phyloP scores from a whole-genome alignment of 2,888 invertebrate genomes.

The Venusia cambrica region DNA sequence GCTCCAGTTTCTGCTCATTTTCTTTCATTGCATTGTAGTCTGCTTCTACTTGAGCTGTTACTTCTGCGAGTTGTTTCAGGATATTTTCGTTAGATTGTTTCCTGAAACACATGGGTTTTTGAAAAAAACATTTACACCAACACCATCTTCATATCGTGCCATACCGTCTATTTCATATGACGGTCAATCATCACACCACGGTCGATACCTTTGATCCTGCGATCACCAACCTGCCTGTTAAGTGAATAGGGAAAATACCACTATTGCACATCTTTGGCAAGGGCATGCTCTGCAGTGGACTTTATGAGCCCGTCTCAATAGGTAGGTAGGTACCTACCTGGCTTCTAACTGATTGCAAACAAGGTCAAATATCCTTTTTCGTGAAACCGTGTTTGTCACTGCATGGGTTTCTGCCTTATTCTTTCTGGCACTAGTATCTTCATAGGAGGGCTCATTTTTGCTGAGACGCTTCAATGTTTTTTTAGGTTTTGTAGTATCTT shows the following conservation, averaged over 20 bases:
- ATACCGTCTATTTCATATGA: too few relatives aligned
- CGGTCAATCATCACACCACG: too few relatives aligned
- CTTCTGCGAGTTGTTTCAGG: constrained; percentile 48
- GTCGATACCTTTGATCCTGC: too few relatives aligned
- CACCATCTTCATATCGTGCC: too few relatives aligned
- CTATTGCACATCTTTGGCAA: too few relatives aligned
- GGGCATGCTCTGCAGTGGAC: too few relatives aligned
- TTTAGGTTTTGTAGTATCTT: constrained; percentile 47
- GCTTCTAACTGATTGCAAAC: constrained; percentile 52
- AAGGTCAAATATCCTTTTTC: constrained; percentile 56
- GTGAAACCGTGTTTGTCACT: constrained; percentile 47
- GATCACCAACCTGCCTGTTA: too few relatives aligned
- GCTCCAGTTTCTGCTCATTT: constrained; percentile 65
- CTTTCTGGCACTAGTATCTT: constrained; percentile 49
- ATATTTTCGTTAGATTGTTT: constrained; percentile 52
- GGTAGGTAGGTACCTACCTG: constrained; percentile 42
- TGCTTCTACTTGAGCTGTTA: constrained; percentile 50
- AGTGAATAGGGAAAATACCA: too few relatives aligned
- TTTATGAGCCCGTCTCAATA: too few relatives aligned
- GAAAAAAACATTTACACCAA: too few relatives aligned
- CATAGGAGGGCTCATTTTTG: constrained; percentile 38
- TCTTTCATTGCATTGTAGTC: constrained; percentile 60
- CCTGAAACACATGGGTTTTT: too few relatives aligned
- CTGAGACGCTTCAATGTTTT: constrained; percentile 47
- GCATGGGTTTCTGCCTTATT: constrained; percentile 44